phyloP scores from a whole-genome alignment of 2,888 invertebrate genomes.

The Diogma glabrata region DNA sequence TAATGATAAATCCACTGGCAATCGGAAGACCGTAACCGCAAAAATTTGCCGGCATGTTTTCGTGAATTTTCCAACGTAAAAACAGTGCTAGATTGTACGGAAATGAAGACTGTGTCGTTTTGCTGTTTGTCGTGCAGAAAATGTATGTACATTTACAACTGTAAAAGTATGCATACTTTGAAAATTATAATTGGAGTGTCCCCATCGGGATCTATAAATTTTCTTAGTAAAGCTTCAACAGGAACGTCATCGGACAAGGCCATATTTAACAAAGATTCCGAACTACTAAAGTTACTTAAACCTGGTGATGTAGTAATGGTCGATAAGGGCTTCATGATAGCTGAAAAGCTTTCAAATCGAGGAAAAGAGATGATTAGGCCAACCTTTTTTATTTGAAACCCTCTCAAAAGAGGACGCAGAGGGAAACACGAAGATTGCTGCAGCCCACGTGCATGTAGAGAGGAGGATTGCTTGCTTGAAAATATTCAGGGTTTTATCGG shows the following conservation, averaged over 20 bases:
- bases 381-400: too few species aligned
- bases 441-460: not conserved
- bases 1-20: not conserved
- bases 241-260: not conserved
- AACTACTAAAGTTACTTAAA: not conserved
- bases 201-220: slow-evolving; percentile 10
- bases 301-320: too few species aligned
- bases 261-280: not conserved
- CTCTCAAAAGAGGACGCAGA: too few species aligned
- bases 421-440: too few species aligned
- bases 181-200: slow-evolving; percentile 8
- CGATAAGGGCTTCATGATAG: too few species aligned
- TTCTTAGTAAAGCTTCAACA: not conserved
- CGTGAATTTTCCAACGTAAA: not conserved
- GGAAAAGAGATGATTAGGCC: too few species aligned
- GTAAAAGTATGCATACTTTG: slow-evolving; percentile 8
- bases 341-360: too few species aligned
- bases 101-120: not conserved
- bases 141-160: slow-evolving; percentile 2
- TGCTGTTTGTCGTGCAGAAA: not conserved
- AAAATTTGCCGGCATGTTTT: not conserved
- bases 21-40: not conserved
- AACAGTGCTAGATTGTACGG: not conserved
- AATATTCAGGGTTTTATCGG: not conserved
- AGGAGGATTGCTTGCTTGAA: not conserved